Evolutionary conservation across 2,113 vertebrate species (phyloP).

Genomic region (Casuarius casuarius): DNA sequence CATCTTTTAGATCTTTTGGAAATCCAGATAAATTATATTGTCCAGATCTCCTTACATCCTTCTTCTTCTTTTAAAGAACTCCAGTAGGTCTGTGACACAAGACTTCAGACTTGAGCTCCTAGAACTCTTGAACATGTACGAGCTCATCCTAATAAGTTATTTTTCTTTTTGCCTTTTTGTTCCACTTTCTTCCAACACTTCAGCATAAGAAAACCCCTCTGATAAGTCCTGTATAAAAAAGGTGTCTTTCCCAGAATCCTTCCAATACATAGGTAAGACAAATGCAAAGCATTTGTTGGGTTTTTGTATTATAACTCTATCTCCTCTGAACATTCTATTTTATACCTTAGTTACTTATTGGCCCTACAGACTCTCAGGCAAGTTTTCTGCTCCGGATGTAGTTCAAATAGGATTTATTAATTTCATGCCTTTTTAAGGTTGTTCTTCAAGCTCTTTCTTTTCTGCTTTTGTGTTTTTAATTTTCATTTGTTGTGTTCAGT

Average conservation of each 20-base stretch:
- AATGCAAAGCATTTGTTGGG: neutral
- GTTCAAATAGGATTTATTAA: neutral
- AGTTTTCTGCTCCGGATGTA: neutral
- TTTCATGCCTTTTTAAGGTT: neutral
- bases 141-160: neutral
- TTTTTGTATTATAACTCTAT: neutral
- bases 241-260: neutral
- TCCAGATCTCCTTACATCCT: neutral
- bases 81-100: neutral
- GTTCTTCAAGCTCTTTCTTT: neutral
- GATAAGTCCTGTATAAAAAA: neutral
- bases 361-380: neutral
- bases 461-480: neutral
- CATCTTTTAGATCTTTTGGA: neutral
- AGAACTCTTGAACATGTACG: neutral
- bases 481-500: neutral
- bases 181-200: neutral
- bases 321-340: neutral
- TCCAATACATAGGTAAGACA: neutral
- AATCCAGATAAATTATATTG: neutral
- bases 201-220: neutral
- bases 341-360: neutral
- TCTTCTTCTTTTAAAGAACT: neutral
- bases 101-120: neutral
- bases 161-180: neutral